Evolutionary conservation across 2,113 vertebrate species (phyloP), one percentile per base, ranked within the genome.

Genomic region (Macrotus californicus): DNA sequence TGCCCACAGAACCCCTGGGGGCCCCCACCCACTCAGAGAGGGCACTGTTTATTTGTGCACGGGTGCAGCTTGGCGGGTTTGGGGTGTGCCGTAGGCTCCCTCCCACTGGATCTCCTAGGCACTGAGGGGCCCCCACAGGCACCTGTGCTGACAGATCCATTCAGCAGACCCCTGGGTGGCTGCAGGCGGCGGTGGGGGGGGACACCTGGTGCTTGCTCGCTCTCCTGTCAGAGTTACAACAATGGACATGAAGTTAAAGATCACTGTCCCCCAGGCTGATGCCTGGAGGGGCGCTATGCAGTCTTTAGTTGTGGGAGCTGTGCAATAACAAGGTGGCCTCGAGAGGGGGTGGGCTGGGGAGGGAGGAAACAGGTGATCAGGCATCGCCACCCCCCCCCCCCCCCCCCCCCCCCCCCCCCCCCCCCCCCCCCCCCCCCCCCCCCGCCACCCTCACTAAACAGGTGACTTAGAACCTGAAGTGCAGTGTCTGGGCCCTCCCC

Each of bases 121-220:
- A 24, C 61, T 36, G 56, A 46, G 69, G 39, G 26, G 46, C 19
- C 43, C 12, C 59, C 18, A 0, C 3, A 2, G 46, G 46, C 76
- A 54, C 50, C 76, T 56, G 2, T 8, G 6, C 66, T 46, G 3
- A 6, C 50, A 3, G 1, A 31, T 46, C 9, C 14, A 13, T 59
- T 69, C 39, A 54, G 16, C 21, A 5, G 26, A 48, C 15, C 6
- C 41, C 41, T 21, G 54, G 59, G 13, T 5, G 16, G 39, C 26
- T 7, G 29, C 18, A 4, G 0, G n/a, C n/a, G n/a, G n/a, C n/a
- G n/a, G n/a, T n/a, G n/a, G n/a, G n/a, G n/a, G n/a, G n/a, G n/a
- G n/a, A n/a, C n/a, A 12, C 26, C 7, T 22, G 1, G 31, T 3
- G 10, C 22, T 72, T 3, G 10, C 22, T 72, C 1, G 8, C 11